Base-by-base conservation (phyloP, 2,888 invertebrate genomes). In the Metacarcinus magister region DNA sequence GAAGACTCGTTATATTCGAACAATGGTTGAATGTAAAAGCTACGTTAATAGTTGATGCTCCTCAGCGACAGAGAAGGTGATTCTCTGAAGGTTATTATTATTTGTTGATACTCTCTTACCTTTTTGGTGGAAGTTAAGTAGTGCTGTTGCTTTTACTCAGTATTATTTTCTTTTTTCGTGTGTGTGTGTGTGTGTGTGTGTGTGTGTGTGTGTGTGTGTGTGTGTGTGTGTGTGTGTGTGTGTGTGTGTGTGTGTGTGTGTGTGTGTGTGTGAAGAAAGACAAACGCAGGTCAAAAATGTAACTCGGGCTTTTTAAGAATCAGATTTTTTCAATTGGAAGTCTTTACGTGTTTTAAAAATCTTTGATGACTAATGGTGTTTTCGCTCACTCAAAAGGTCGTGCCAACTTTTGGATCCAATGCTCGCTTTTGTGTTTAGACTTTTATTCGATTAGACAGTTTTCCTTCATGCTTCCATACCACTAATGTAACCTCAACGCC, bases 241-340 rank as follows among this genome's bases (percentile, higher is more conserved):
- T 75, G 75, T 75, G 75, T 75, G 67, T 67, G 67, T 67, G 67
- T n/a, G 23, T 67, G 67, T 67, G 67, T 67, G 67, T 67, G 67
- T 67, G 67, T 67, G 67, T 67, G 67, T 67, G 67, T 67, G 75
- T 7, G 0, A 75, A 0, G 75, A 16, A 16, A 28, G 28, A 28
- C 75, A 75, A 75, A 28, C 28, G 7, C 75, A 28, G 28, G 75
- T n/a, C 28, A 8, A 23, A n/a, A 23, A 75, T 75, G 23, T 5
- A n/a, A 7, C 7, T 75, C 75, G 75, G 5, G 0, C 8, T 0
- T 75, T 28, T 28, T 75, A 1, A 75, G 19, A 28, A 16, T 75
- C 75, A 75, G 0, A 75, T 28, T 23, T 75, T 75, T 28, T n/a
- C 19, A 60, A 60, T 60, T 19, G 19, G 19, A 60, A 60, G 19